Percentiles rank a stretch among this genome's conserved stretches.
Evolutionary conservation across 2,113 vertebrate species (phyloP).

Genomic region (Cavia aperea): DNA sequence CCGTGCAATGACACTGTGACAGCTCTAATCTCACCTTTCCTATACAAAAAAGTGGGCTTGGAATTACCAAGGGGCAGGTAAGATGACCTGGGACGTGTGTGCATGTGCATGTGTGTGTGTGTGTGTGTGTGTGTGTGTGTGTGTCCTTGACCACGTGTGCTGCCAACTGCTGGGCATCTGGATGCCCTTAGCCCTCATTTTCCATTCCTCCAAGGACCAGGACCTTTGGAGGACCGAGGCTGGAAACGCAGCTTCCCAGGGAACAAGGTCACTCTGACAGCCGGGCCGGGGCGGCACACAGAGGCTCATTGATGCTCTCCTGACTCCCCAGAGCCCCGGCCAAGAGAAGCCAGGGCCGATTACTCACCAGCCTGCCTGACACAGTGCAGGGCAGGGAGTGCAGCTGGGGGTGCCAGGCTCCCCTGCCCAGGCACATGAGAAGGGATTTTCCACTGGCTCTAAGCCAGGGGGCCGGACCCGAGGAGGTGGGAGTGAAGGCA

Average conservation of each 20-base stretch:
- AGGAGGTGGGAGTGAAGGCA: not conserved
- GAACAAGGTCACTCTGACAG: not conserved
- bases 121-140: not conserved
- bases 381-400: not conserved
- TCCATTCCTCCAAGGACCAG: not conserved
- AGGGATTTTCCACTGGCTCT: conserved; percentile 41
- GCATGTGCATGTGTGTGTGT: too few species aligned
- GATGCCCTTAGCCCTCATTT: not conserved
- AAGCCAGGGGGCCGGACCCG: not conserved
- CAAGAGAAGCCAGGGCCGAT: conserved; percentile 1
- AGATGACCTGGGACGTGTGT: not conserved
- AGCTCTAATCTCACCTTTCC: not conserved
- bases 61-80: not conserved
- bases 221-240: not conserved
- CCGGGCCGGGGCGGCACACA: conserved; percentile 1
- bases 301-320: conserved; percentile 41
- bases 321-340: conserved; percentile 36
- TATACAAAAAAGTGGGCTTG: not conserved
- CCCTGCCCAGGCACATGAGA: not conserved
- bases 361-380: not conserved
- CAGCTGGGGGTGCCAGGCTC: not conserved
- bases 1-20: too few species aligned
- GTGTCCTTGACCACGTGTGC: not conserved
- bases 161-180: not conserved
- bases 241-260: not conserved